Base-by-base conservation (phyloP, 1,140 invertebrate species). In the Eupeodes corollae region DNA sequence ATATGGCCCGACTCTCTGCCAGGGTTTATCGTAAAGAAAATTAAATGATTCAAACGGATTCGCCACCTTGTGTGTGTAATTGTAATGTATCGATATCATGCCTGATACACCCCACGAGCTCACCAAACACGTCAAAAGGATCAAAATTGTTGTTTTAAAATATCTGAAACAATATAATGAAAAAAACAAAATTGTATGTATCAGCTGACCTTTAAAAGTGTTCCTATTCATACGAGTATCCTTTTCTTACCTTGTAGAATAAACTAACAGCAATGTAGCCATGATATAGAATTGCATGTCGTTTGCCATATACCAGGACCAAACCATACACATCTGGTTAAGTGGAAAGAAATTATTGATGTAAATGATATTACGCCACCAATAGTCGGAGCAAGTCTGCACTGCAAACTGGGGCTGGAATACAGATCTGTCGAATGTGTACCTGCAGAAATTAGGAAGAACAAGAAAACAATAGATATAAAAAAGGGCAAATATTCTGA, bases 271-370 rank as follows among this genome's bases (percentile, higher is more conserved):
- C 42, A 87, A 66, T 33, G 82, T 78, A 9, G 83, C 84, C 46
- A 88, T 73, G 3, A 85, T 74, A 62, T 86, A 88, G 59, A 89
- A 88, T 62, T 93, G 91, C 52, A 91, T 95, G 55, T 96, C 88
- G 54, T 92, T 88, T 10, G 86, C 83, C 78, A 91, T 88, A 61
- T 93, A 94, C 86, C 86, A 90, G 47, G 84, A 86, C 86, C 86
- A 89, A 38, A 88, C 73, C 85, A 88, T 88, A 60, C 86, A 89
- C 78, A 88, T 84, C 62, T 89, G 85, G 3, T 69, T 75, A 52
- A 80, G 78, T 1, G 86, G 83, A 59, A 77, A 89, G 33, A 86
- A 74, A 50, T 85, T 88, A 64, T 88, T 88, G 50, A 89, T 79
- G 58, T 88, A 89, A 1, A 88, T 69, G 10, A 80, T 75, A 58